Conservation (phyloP, 2,113 vertebrate genomes). For the Hipposideros armiger region DNA sequence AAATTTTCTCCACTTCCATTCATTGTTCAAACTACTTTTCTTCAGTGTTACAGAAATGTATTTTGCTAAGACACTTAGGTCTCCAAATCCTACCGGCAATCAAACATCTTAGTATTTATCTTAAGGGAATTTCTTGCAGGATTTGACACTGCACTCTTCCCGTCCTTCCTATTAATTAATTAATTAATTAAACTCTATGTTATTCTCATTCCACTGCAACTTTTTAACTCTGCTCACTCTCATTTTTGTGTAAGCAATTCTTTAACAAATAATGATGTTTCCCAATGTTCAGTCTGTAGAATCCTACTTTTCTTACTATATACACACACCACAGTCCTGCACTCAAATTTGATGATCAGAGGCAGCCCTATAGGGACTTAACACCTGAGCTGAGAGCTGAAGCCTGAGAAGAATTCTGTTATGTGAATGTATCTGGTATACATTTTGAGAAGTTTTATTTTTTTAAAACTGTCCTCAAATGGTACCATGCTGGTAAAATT, state of each 20-base stretch:
- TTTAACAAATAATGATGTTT: background rate
- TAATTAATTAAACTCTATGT: too few relatives aligned
- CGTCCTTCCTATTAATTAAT: background rate
- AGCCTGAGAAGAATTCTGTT: background rate
- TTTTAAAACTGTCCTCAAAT: background rate
- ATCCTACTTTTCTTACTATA: background rate
- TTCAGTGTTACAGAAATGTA: conserved; percentile 15
- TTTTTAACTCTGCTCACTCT: background rate
- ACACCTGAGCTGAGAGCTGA: background rate
- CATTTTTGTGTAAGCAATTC: background rate
- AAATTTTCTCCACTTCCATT: background rate
- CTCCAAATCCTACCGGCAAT: background rate
- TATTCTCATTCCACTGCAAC: background rate
- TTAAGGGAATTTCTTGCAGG: background rate
- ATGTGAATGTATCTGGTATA: background rate
- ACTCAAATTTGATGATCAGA: background rate
- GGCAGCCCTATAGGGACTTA: background rate
- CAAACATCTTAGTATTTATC: background rate
- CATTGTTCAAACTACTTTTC: conserved; percentile 1
- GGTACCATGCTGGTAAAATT: background rate
- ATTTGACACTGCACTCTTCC: background rate
- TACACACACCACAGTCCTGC: background rate
- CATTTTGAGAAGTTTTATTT: background rate
- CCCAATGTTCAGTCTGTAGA: background rate
- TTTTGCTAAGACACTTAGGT: conserved; percentile 1